Percentiles rank a stretch among this genome's conserved stretches.
These are phyloP conservation scores for Yponomeuta malinellus DNA, from an alignment of 2,888 invertebrate genomes.

Conservation along the genomic window DNA sequence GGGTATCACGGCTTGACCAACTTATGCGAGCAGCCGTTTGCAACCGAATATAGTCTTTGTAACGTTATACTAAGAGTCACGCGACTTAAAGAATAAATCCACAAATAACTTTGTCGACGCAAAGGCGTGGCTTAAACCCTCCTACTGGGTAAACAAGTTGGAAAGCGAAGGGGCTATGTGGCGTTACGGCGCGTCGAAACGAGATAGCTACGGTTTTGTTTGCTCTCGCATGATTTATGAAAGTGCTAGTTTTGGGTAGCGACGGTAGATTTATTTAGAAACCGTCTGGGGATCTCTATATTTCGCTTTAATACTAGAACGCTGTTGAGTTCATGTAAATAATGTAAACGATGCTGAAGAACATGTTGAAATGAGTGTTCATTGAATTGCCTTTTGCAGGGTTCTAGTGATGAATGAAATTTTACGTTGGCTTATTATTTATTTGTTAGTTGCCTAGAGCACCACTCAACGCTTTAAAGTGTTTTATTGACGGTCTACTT, in stretches of 20 bases:
- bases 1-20: constrained; percentile 7
- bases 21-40: background rate
- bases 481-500: too few species aligned
- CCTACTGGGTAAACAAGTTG: constrained; percentile 44
- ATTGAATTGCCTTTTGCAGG: background rate
- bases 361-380: background rate
- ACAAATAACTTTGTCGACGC: constrained; percentile 13
- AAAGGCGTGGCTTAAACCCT: constrained; percentile 54
- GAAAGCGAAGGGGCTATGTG: constrained; percentile 29
- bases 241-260: constrained; percentile 5
- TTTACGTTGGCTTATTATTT: too few species aligned
- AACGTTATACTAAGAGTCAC: constrained; percentile 7
- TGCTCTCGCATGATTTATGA: constrained; percentile 12
- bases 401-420: background rate
- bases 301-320: constrained; percentile 16
- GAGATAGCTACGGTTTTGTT: constrained; percentile 31
- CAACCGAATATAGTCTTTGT: constrained; percentile 12
- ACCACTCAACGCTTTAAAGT: too few species aligned
- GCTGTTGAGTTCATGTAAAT: constrained; percentile 16
- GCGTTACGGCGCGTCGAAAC: constrained; percentile 30
- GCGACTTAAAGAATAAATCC: constrained; percentile 7
- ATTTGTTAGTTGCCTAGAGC: too few species aligned
- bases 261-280: constrained; percentile 8
- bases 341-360: constrained; percentile 16
- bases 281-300: constrained; percentile 9